Conservation (phyloP, 2,888 invertebrate species). For the Rhagium mordax region DNA sequence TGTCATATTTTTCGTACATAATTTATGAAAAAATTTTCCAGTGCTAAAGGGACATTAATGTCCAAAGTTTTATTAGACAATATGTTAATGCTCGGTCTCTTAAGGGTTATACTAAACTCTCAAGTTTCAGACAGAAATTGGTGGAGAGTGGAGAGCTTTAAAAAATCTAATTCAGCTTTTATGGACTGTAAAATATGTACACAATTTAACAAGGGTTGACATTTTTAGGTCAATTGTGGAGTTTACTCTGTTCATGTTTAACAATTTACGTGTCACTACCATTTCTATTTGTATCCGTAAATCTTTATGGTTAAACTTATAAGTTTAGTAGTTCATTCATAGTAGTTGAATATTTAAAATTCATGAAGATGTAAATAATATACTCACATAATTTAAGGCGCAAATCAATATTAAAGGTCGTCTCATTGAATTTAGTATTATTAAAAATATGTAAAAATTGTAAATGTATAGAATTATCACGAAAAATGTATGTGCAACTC, state of each 20-base stretch:
- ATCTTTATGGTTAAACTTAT: not conserved
- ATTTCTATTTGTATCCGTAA: not conserved
- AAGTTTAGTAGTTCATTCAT: not conserved
- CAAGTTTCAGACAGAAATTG: constrained; percentile 13
- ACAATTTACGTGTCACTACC: constrained; percentile 8
- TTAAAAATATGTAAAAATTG: too few species aligned
- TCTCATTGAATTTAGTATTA: too few species aligned
- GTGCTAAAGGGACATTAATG: not conserved
- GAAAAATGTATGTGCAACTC: too few species aligned
- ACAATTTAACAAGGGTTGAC: constrained; percentile 42
- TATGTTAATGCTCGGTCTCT: not conserved
- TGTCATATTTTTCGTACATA: not conserved
- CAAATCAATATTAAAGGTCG: too few species aligned
- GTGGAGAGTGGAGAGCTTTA: constrained; percentile 23
- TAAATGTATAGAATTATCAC: too few species aligned
- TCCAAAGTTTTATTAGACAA: not conserved
- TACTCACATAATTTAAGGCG: too few species aligned
- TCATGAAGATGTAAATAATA: too few species aligned
- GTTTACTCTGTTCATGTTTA: constrained; percentile 8
- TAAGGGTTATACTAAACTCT: not conserved
- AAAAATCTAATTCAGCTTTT: constrained; percentile 35
- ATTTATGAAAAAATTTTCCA: not conserved
- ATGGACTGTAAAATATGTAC: constrained; percentile 37
- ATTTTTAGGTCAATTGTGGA: constrained; percentile 31
- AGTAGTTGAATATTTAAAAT: not conserved